A percentile compares a stretch with the other conserved stretches of the same genome.
Evolutionary conservation across 2,888 invertebrate genomes (phyloP).

Genomic region (Mythimna ferrago): DNA sequence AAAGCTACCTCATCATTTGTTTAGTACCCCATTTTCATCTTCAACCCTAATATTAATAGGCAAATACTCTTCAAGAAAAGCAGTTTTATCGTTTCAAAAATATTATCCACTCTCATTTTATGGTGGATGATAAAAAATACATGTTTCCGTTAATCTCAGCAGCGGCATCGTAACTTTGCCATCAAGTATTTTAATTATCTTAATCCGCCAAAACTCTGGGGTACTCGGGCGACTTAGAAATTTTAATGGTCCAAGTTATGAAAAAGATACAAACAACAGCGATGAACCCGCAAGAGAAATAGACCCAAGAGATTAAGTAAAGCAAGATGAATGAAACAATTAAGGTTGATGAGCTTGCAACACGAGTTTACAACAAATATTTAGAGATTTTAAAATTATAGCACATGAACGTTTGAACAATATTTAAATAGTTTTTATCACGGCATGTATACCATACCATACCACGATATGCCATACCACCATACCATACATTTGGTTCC

Average conservation of each 20-base stretch:
- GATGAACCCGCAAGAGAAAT: constrained; percentile 21
- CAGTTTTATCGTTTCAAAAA: constrained; percentile 36
- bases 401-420: background rate
- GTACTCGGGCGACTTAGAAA: constrained; percentile 72
- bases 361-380: background rate
- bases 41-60: background rate
- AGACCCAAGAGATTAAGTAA: constrained; percentile 31
- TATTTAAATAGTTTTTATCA: too few species aligned
- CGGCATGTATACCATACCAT: too few species aligned
- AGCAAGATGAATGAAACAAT: constrained; percentile 39
- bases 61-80: constrained; percentile 2
- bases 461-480: too few species aligned
- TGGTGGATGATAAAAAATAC: constrained; percentile 58
- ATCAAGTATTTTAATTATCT: constrained; percentile 84
- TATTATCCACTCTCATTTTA: constrained; percentile 57
- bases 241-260: constrained; percentile 68
- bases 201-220: constrained; percentile 77
- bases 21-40: constrained; percentile 1
- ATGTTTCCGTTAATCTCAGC: constrained; percentile 69
- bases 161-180: constrained; percentile 71
- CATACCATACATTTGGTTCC: too few species aligned
- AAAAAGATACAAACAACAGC: constrained; percentile 49
- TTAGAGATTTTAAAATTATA: too few species aligned
- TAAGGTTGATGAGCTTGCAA: constrained; percentile 2
- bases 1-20: background rate